Base-by-base conservation (phyloP, 2,888 invertebrate species). In the Bursaphelenchus okinawaensis region DNA sequence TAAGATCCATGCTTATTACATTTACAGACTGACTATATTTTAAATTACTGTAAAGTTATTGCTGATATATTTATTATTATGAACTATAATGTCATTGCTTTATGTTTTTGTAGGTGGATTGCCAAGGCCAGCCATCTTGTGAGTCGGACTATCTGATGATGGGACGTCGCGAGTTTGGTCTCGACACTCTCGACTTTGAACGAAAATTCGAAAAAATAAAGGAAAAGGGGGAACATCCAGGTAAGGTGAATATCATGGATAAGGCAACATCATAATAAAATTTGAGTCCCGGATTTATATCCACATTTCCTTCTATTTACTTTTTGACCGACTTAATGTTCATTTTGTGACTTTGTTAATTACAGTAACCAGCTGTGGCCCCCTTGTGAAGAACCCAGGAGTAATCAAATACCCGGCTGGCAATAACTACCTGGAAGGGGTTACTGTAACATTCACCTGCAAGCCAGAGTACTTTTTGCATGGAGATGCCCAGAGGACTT, bases 361-460 rank as follows among this genome's bases (percentile, higher is more conserved):
- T 70, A 24, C 52, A 74, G 74, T 62, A 9, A 31, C 62, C 22
- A 73, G 72, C 31, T 69, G 70, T 28, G 70, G 70, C 3, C 70
- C 70, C 20, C 52, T 70, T 22, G 55, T 73, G 40, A 77, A 77
- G 31, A 72, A 68, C 27, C 54, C 28, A 2, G 77, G 77, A 2
- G 75, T 76, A 4, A 65, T 75, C 28, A 75, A 75, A 54, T 68
- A 59, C 31, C 75, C 75, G 24, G 22, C 68, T 6, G 76, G 72
- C 16, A 75, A 75, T 52, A 77, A 74, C 40, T 75, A 75, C 56
- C 52, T 75, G 62, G 73, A 75, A 27, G 75, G 75, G 7, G 74
- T 74, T 8, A 76, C 75, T 9, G 76, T 75, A 28, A 68, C 74
- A 12, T 74, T 74, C 50, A 52, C 68, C 16, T 59, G 60, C 24